Evolutionary conservation across 2,797 vertebrate species (phyloP), one percentile per base, ranked within the genome.

Genomic region (Scolopax rusticola): DNA sequence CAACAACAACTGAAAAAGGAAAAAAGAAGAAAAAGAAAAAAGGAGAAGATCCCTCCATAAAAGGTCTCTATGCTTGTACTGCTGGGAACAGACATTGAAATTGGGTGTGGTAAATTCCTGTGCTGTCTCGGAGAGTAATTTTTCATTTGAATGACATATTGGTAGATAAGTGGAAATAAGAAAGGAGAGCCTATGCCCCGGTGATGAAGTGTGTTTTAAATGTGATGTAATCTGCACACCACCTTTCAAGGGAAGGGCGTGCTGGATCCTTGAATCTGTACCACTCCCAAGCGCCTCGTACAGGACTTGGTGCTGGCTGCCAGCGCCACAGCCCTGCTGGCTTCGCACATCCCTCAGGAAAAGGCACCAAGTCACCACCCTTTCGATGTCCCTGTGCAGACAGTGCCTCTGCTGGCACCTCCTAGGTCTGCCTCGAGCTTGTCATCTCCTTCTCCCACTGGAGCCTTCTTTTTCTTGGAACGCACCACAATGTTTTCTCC

Each of bases 231-330:
- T 76, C 27, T 84, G 45, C 21, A 16, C 51, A 86, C 10, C 32
- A 69, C 71, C 38, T 86, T 81, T 64, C 56, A 74, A 68, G 68
- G 69, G 69, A 81, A 43, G 6, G 12, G 2, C 0, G 0, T 77
- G 45, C 53, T 68, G 30, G 38, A 57, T 74, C 41, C 45, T 27
- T 67, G 76, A 74, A 84, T 33, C 41, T 36, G 20, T 67, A 28
- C 60, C 27, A 8, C 48, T 91, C 53, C 20, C 0, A 1, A 67
- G 32, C 3, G 2, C 61, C 48, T 78, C 5, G 0, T 50, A 12
- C 13, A 40, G 51, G 61, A 28, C 61, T 56, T 0, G 0, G 15
- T 25, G 18, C 65, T 81, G 50, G 57, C 69, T 78, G 16, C 11
- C 3, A 12, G 64, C 4, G 0, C 40, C 56, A 14, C 27, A 82